Percentiles rank a stretch among this genome's conserved stretches.
Conservation (phyloP, 1,140 invertebrate species). For the Tetramorium simillimum region DNA sequence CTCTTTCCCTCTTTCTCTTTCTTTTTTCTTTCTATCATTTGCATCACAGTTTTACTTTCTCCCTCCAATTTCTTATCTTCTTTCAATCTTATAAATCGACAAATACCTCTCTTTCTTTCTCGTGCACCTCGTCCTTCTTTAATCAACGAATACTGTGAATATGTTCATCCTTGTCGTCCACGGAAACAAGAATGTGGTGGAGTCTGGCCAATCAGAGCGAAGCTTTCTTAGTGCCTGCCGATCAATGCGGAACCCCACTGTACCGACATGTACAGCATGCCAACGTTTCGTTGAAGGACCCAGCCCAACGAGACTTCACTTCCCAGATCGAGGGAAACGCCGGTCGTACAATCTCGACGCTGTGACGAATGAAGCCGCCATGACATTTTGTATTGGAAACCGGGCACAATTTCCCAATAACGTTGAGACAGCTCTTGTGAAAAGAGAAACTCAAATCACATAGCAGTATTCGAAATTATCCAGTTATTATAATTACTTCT, state of each 20-base stretch:
- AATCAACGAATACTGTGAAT: not conserved
- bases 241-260: conserved; percentile 84
- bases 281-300: conserved; percentile 65
- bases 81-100: conserved; percentile 55
- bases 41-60: not conserved
- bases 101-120: conserved; percentile 13
- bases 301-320: conserved; percentile 46
- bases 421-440: not conserved
- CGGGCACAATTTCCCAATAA: not conserved
- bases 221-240: conserved; percentile 78
- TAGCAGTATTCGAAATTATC: not conserved
- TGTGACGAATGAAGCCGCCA: conserved; percentile 51
- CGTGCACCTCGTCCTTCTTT: conserved; percentile 7
- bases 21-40: not conserved
- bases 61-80: conserved; percentile 47
- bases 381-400: conserved; percentile 50
- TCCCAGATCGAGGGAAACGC: conserved; percentile 26
- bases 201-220: conserved; percentile 79
- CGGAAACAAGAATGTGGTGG: conserved; percentile 61
- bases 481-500: not conserved
- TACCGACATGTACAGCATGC: conserved; percentile 80
- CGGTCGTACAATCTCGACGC: conserved; percentile 43
- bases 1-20: not conserved
- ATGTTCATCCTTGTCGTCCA: conserved; percentile 38
- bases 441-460: not conserved